Percentiles rank a stretch among this genome's conserved stretches.
Evolutionary conservation across 2,797 vertebrate genomes (phyloP).

Genomic region (Acipenser ruthenus): DNA sequence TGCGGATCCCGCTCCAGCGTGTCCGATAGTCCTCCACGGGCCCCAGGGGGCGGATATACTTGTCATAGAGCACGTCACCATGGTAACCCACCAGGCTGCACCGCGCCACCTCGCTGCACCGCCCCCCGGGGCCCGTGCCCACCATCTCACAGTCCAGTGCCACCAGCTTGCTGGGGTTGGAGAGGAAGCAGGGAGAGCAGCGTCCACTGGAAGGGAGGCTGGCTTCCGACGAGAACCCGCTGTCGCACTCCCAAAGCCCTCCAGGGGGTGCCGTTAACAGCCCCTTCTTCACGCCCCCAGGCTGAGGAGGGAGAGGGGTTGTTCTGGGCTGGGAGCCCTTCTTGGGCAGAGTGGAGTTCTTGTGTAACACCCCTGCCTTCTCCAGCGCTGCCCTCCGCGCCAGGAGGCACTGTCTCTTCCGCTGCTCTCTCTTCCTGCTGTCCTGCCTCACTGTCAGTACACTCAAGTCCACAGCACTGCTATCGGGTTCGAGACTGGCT

Average conservation of each 20-base stretch:
- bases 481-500: not conserved
- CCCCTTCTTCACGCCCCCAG: no score
- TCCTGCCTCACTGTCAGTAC: not conserved
- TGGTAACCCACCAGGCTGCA: slow-evolving; percentile 81
- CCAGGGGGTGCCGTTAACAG: not conserved
- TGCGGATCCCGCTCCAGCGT: slow-evolving; percentile 83
- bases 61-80: slow-evolving; percentile 77
- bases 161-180: slow-evolving; percentile 47
- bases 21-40: slow-evolving; percentile 80
- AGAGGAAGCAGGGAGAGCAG: slow-evolving; percentile 38
- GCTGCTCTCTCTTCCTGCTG: not conserved
- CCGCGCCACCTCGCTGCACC: slow-evolving; percentile 74
- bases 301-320: slow-evolving; percentile 9
- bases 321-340: slow-evolving; percentile 20
- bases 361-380: slow-evolving; percentile 3
- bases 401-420: slow-evolving; percentile 11
- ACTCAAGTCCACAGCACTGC: no score
- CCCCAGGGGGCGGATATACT: slow-evolving; percentile 68
- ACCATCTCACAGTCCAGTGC: slow-evolving; percentile 97
- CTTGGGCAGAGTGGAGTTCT: not conserved
- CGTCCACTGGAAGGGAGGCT: slow-evolving; percentile 50
- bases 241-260: slow-evolving; percentile 55
- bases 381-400: not conserved
- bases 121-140: slow-evolving; percentile 76
- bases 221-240: slow-evolving; percentile 52